These are phyloP conservation scores for Rhabdomys pumilio DNA, from an alignment of 2,797 vertebrate species.

Conservation along the genomic window DNA sequence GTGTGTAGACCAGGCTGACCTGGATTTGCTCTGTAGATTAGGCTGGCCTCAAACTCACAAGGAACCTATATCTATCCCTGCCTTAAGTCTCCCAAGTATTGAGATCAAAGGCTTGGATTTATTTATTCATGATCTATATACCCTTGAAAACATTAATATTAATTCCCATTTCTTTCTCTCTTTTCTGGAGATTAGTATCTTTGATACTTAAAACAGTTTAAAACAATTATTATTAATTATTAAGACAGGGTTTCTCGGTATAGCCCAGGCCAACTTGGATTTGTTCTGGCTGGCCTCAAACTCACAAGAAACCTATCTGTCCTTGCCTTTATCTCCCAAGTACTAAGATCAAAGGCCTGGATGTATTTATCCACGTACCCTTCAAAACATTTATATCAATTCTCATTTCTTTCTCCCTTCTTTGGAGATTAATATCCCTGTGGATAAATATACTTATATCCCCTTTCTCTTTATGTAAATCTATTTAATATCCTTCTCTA, in stretches of 20 bases:
- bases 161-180: neutral
- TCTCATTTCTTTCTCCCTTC: neutral
- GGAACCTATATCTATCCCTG: neutral
- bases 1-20: neutral
- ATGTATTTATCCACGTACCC: neutral
- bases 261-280: neutral
- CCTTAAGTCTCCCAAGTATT: neutral
- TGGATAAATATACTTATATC: neutral
- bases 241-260: neutral
- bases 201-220: neutral
- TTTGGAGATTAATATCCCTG: neutral
- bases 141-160: neutral
- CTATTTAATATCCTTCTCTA: neutral
- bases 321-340: neutral
- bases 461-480: neutral
- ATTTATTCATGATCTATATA: neutral
- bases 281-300: neutral
- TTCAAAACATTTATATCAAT: neutral
- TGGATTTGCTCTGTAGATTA: neutral
- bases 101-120: neutral
- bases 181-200: neutral
- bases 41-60: neutral
- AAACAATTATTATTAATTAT: neutral
- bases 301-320: neutral
- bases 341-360: neutral